phyloP scores from a whole-genome alignment of 2,888 invertebrate genomes.

The Hyposoter dolosus region DNA sequence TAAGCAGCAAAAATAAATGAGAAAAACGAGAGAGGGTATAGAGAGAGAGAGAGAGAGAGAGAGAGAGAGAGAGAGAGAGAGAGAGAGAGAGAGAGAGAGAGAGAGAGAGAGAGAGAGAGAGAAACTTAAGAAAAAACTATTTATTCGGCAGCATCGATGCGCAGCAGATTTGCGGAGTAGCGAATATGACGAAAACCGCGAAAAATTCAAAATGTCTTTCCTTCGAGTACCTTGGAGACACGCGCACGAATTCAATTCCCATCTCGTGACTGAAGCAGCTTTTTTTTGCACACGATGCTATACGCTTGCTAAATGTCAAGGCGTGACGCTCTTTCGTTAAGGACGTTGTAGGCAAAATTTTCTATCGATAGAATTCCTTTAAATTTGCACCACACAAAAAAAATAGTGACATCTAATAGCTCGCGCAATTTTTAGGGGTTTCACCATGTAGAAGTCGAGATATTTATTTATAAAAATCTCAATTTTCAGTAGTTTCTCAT shows the following conservation, averaged over 20 bases:
- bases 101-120: too few species aligned
- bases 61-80: too few species aligned
- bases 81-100: too few species aligned
- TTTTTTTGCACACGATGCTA: not conserved
- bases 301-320: not conserved
- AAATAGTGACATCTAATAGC: too few species aligned
- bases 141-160: slow-evolving; percentile 25
- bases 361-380: too few species aligned
- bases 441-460: too few species aligned
- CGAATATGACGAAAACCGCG: slow-evolving; percentile 30
- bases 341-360: too few species aligned
- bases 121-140: slow-evolving; percentile 27
- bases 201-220: slow-evolving; percentile 18
- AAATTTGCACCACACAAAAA: too few species aligned
- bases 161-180: slow-evolving; percentile 30
- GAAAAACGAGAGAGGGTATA: not conserved
- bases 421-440: too few species aligned
- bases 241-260: not conserved
- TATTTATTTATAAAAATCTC: too few species aligned
- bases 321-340: not conserved
- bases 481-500: too few species aligned
- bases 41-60: too few species aligned
- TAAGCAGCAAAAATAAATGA: slow-evolving; percentile 10
- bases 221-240: slow-evolving; percentile 31
- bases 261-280: not conserved